These are phyloP conservation scores for Xanthorhoe spadicearia DNA, from an alignment of 2,888 invertebrate species.

Conservation along the genomic window DNA sequence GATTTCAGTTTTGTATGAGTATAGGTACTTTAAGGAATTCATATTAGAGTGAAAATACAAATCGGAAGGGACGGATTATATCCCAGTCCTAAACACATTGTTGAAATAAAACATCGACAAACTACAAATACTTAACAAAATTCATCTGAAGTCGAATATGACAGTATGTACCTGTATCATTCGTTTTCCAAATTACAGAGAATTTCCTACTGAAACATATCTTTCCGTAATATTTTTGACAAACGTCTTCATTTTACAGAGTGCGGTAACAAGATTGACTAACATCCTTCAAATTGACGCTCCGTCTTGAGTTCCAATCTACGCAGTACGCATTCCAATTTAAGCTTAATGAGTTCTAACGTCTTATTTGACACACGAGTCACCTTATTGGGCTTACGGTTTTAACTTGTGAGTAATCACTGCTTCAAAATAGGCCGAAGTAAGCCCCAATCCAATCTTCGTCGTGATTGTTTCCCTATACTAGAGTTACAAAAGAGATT, in stretches of 20 bases:
- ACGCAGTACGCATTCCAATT: constrained; percentile 21
- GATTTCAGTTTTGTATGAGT: no score
- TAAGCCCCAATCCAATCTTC: constrained; percentile 3
- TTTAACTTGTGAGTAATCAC: constrained; percentile 8
- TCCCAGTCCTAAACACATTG: no score
- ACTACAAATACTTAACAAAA: no score
- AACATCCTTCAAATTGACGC: constrained; percentile 3
- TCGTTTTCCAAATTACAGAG: no score
- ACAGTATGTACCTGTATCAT: no score
- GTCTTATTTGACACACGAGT: constrained; percentile 20
- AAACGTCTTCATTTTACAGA: neutral
- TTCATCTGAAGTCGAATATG: no score
- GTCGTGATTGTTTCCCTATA: neutral
- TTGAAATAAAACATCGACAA: no score
- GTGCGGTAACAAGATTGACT: neutral
- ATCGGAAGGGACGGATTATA: no score
- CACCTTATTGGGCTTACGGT: constrained; percentile 7
- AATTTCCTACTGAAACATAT: neutral
- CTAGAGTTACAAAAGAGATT: constrained; percentile 3
- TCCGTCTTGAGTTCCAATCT: constrained; percentile 9
- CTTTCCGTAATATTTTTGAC: neutral
- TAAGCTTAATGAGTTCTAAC: constrained; percentile 18
- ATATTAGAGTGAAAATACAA: no score
- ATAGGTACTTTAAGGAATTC: no score
- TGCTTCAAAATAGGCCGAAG: constrained; percentile 6